A percentile compares a stretch with the other conserved stretches of the same genome.
Conservation (phyloP, 2,888 invertebrate species). For the Aphrophora alni region DNA sequence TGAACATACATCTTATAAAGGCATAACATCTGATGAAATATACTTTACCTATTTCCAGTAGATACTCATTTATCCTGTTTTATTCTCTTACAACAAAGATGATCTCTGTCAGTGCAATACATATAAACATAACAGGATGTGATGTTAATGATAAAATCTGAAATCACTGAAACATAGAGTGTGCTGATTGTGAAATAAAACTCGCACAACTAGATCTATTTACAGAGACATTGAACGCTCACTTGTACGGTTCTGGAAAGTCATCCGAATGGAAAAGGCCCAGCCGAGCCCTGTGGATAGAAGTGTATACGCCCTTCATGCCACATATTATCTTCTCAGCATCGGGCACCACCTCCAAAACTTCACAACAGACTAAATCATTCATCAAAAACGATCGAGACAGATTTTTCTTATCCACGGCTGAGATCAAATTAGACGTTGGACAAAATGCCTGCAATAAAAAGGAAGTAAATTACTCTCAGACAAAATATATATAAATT, state of each 20-base stretch:
- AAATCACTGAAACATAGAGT: background rate
- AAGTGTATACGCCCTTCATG: conserved; percentile 80
- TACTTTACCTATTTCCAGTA: background rate
- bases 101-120: conserved; percentile 56
- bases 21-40: background rate
- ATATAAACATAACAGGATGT: conserved; percentile 60
- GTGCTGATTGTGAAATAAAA: background rate
- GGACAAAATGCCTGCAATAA: conserved; percentile 59
- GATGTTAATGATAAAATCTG: conserved; percentile 51
- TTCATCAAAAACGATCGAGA: conserved; percentile 79
- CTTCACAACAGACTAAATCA: conserved; percentile 88
- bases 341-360: conserved; percentile 84
- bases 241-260: conserved; percentile 85
- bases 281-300: conserved; percentile 73
- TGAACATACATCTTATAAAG: background rate
- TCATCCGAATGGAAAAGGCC: conserved; percentile 84
- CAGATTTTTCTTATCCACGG: conserved; percentile 80
- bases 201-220: background rate
- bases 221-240: conserved; percentile 59
- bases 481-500: background rate
- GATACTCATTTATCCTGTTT: background rate
- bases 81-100: conserved; percentile 53
- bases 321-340: conserved; percentile 87
- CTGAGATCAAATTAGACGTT: conserved; percentile 69
- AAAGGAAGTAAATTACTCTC: background rate